Base-by-base conservation (phyloP, 2,888 invertebrate genomes). In the Pristionchus fissidentatus region DNA sequence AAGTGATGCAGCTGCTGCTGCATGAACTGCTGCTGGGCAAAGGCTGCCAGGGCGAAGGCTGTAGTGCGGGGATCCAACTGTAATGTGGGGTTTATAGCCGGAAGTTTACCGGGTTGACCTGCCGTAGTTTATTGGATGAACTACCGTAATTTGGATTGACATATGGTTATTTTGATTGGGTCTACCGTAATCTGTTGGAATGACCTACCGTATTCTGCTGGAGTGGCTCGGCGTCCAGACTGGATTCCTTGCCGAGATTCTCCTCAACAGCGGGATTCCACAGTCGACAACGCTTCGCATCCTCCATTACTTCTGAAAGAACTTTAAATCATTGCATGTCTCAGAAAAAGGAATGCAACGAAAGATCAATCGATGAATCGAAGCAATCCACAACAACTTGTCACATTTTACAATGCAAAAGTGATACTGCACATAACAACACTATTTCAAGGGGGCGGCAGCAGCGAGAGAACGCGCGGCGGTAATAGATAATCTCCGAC, bases 241-340 rank as follows among this genome's bases (percentile, higher is more conserved):
- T 70, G 15, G 70, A 8, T 35, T 43, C 70, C 43, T 70, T 70
- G 26, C 70, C 70, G n/a, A 70, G 41, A 8, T 73, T 70, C 35
- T 86, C 87, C 15, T 87, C 87, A n/a, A 90, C 49, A 4, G 88
- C 90, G n/a, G 90, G 90, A 84, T 90, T 90, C 90, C 90, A 90
- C 26, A 90, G 86, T 32, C 87, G 87, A 38, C 86, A 77, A 55
- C 88, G 88, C 83, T 90, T 90, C 0, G 87, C n/a, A 3, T 70
- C 70, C 41, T 70, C 70, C 70, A 70, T 70, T 19, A 22, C 55
- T 22, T 55, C 55, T 55, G 22, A 55, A 55, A 13, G 8, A 22
- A 55, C 15, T 10, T 15, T 46, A 46, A 55, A 55, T 13, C 55
- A 22, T 4, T 4, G n/a, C 4, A 55, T 4, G n/a, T 55, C 55